Evolutionary conservation across 1,140 invertebrate genomes (phyloP).

Genomic region (Pseudoatta argentina): DNA sequence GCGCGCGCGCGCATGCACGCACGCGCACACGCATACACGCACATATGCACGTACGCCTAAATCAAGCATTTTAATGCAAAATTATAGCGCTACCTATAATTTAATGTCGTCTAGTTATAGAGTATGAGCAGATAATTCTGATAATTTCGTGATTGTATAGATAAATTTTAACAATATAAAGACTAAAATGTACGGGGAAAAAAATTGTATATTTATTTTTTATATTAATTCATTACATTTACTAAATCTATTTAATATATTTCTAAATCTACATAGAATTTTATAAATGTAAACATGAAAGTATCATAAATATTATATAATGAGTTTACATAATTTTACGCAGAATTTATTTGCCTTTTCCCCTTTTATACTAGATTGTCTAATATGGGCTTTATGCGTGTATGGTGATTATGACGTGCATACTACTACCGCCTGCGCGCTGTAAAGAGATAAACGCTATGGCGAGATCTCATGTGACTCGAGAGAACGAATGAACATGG

Average conservation of each 20-base stretch:
- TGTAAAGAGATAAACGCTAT: constrained; percentile 78
- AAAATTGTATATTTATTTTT: neutral
- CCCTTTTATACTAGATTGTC: neutral
- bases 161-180: too few relatives aligned
- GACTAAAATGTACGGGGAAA: too few relatives aligned
- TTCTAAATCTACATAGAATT: neutral
- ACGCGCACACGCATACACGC: too few relatives aligned
- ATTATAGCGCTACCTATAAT: neutral
- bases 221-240: neutral
- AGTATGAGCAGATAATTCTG: neutral
- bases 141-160: neutral
- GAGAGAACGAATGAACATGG: constrained; percentile 59
- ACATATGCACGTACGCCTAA: neutral
- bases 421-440: constrained; percentile 78
- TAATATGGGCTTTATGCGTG: constrained; percentile 31
- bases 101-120: neutral
- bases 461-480: constrained; percentile 75
- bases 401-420: constrained; percentile 29
- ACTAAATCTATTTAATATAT: neutral
- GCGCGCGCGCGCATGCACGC: too few relatives aligned
- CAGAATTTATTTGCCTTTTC: neutral
- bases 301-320: neutral
- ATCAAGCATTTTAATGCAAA: neutral
- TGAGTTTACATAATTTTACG: neutral
- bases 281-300: neutral